Conservation (phyloP, 2,113 vertebrate species). For the Callospermophilus lateralis region DNA sequence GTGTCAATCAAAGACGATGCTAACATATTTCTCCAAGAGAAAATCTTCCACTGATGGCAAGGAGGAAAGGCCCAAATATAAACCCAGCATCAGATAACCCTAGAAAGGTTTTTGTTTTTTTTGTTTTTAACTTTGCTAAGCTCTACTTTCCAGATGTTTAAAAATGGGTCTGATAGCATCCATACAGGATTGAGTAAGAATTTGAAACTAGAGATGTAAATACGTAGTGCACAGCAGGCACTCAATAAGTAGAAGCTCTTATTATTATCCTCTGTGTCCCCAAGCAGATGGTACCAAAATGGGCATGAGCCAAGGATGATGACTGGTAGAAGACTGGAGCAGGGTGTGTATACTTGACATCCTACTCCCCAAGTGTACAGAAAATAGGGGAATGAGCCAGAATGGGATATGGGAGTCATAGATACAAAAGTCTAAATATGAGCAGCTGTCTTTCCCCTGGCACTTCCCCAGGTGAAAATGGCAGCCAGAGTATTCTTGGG, state of each 20-base stretch:
- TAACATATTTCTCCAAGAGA: slow-evolving; percentile 64
- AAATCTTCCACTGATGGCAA: slow-evolving; percentile 24
- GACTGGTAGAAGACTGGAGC: slow-evolving; percentile 57
- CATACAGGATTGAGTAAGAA: slow-evolving; percentile 49
- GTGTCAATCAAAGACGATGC: slow-evolving; percentile 63
- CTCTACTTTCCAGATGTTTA: slow-evolving; percentile 54
- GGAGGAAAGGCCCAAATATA: slow-evolving; percentile 48
- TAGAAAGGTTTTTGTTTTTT: not conserved
- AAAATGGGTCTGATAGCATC: slow-evolving; percentile 68
- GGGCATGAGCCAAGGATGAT: slow-evolving; percentile 58
- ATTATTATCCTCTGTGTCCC: slow-evolving; percentile 60
- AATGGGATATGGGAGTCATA: slow-evolving; percentile 34
- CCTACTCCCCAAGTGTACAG: slow-evolving; percentile 30
- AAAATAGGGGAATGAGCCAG: slow-evolving; percentile 54
- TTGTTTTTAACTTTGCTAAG: slow-evolving; percentile 63
- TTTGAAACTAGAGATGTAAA: slow-evolving; percentile 74
- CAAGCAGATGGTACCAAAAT: slow-evolving; percentile 74
- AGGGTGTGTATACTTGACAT: slow-evolving; percentile 12
- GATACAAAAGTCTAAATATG: slow-evolving; percentile 53
- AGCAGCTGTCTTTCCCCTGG: slow-evolving; percentile 72
- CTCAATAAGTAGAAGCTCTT: slow-evolving; percentile 71
- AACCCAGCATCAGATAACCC: slow-evolving; percentile 48
- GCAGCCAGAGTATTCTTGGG: slow-evolving; percentile 72
- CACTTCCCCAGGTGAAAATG: slow-evolving; percentile 74
- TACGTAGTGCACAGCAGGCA: slow-evolving; percentile 73